Percentiles rank a stretch among this genome's conserved stretches.
phyloP scores from a whole-genome alignment of 2,888 invertebrate species.

The Ceraclea dissimilis region DNA sequence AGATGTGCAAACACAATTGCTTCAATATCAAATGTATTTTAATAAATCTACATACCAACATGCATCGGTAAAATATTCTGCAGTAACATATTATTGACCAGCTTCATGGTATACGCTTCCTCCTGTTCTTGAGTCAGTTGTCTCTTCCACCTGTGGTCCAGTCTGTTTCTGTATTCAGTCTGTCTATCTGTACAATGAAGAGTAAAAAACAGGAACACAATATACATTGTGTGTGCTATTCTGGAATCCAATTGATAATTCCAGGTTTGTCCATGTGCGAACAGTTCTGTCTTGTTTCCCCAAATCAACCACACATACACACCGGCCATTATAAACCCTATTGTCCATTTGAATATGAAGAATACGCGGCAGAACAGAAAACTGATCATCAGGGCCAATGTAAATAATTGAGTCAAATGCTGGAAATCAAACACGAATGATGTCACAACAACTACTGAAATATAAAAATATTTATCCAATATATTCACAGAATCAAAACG shows the following conservation, averaged over 20 bases:
- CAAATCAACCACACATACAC: conserved; percentile 65
- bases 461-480: background rate
- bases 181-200: conserved; percentile 83
- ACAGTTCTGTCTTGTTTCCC: conserved; percentile 49
- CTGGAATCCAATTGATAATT: conserved; percentile 62
- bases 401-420: conserved; percentile 71
- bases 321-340: conserved; percentile 56
- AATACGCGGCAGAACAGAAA: conserved; percentile 82
- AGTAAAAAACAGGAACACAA: conserved; percentile 65
- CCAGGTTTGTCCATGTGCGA: conserved; percentile 56
- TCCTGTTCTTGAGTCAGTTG: conserved; percentile 75
- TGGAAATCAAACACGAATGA: conserved; percentile 36
- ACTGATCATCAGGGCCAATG: conserved; percentile 57
- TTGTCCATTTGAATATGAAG: conserved; percentile 69
- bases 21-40: no score
- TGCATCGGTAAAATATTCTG: conserved; percentile 90
- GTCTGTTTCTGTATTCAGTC: conserved; percentile 79
- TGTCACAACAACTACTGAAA: background rate
- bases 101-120: conserved; percentile 77
- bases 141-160: conserved; percentile 66
- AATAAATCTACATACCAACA: conserved; percentile 59
- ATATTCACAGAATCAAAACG: no score
- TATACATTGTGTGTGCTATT: conserved; percentile 64
- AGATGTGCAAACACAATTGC: no score
- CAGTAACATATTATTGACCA: conserved; percentile 80